Conservation (phyloP, 53 echinoderm and acorn worm genomes). For the Paelopatides confundens region DNA sequence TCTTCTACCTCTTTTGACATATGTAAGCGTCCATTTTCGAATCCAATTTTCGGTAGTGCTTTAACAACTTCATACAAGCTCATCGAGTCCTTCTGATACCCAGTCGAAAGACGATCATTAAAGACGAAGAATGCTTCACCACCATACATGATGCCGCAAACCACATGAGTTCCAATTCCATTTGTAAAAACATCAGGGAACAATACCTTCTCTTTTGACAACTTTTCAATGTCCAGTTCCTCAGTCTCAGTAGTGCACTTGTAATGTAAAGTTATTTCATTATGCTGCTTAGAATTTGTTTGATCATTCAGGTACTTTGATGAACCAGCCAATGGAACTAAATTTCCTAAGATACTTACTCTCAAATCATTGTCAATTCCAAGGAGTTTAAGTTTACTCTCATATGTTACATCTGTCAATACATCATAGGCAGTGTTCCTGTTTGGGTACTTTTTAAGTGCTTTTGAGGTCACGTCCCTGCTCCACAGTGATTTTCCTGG, state of each 20-base stretch:
- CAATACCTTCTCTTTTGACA: conserved; percentile 39
- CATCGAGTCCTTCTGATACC: neutral
- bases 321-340: conserved; percentile 53
- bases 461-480: conserved; percentile 2
- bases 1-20: neutral
- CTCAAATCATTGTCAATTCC: conserved; percentile 36
- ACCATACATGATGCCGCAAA: conserved; percentile 61
- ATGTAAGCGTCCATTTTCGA: neutral
- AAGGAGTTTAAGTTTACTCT: conserved; percentile 48
- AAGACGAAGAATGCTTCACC: conserved; percentile 73
- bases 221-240: conserved; percentile 58
- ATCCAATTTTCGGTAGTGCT: neutral
- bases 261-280: conserved; percentile 64
- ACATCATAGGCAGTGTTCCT: conserved; percentile 32
- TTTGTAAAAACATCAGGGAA: conserved; percentile 59
- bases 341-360: conserved; percentile 55
- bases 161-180: conserved; percentile 68
- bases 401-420: conserved; percentile 1
- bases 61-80: neutral
- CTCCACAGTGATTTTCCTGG: conserved; percentile 61
- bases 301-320: conserved; percentile 56
- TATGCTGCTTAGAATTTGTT: conserved; percentile 16
- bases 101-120: conserved; percentile 2
- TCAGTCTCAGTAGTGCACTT: conserved; percentile 65
- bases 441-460: conserved; percentile 18